Base-by-base conservation (phyloP, 2,797 vertebrate species). In the Acanthurus leucopareius region DNA sequence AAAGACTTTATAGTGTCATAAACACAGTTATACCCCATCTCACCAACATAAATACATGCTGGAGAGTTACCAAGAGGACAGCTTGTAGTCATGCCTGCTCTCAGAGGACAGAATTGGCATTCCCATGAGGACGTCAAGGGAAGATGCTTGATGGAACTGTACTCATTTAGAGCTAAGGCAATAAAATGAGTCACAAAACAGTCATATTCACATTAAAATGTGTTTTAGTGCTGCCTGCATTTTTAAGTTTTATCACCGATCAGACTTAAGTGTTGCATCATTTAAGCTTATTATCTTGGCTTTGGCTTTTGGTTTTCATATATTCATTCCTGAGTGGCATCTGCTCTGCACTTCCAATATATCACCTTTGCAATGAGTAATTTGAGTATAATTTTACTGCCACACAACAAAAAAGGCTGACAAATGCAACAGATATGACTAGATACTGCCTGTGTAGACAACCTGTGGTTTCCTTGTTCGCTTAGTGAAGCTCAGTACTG, bases 1-100 rank as follows among this genome's bases (percentile, higher is more conserved):
- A 88, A 92, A 90, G 82, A 90, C 83, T 93, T 94, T 94, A 94
- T 92, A 75, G 92, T 84, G 60, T 89, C 91, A 89, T 95, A 94
- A 95, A 94, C 85, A 91, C 84, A 85, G 91, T 92, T 93, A 91
- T 90, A 86, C 78, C 81, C 87, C 82, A 84, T 93, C 91, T 88
- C 76, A 76, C 85, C 73, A 84, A 88, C 82, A 91, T 92, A 91
- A 88, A 93, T 83, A 92, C 57, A 40, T 77, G 77, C 78, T 91
- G 90, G 91, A 92, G 79, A 75, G 79, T 78, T 75, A 88, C 88
- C 88, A 86, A 89, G 82, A 77, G 70, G 83, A 80, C 25, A 48
- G 40, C 65, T 80, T 51, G 62, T 79, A 89, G 82, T 85, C 83
- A 83, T 9, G n/a, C 15, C 61, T 75, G 64, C 85, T 83, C 76